phyloP scores from a whole-genome alignment of 2,888 invertebrate species.

The Marasmarcha lunaedactyla region DNA sequence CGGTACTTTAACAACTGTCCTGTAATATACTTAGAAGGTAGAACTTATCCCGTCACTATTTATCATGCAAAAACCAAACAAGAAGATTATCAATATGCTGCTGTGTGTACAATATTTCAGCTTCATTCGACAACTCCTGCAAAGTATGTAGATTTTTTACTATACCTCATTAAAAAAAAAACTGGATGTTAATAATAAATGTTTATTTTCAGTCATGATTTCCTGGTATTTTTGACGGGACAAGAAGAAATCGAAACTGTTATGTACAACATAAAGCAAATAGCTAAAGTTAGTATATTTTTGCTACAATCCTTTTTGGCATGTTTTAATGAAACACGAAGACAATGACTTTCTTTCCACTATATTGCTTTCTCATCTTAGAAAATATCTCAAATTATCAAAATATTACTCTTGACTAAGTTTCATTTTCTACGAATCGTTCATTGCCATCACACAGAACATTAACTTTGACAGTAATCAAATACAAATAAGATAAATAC shows the following conservation, averaged over 20 bases:
- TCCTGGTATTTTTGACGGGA: conserved; percentile 93
- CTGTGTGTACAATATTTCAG: conserved; percentile 89
- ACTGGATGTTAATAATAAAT: conserved; percentile 1
- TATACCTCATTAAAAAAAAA: conserved; percentile 3
- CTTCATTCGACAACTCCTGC: conserved; percentile 85
- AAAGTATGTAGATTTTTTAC: conserved; percentile 68
- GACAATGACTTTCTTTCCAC: too few species aligned
- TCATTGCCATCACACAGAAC: too few species aligned
- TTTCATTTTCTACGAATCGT: too few species aligned
- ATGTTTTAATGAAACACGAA: too few species aligned
- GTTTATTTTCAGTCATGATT: conserved; percentile 79
- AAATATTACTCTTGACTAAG: too few species aligned
- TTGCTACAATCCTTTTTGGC: too few species aligned
- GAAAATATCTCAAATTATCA: too few species aligned
- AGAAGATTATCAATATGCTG: conserved; percentile 87
- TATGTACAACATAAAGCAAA: conserved; percentile 78
- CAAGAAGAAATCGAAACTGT: conserved; percentile 97
- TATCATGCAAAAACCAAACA: conserved; percentile 78
- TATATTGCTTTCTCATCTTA: background rate
- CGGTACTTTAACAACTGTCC: conserved; percentile 89
- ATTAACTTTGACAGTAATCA: too few species aligned
- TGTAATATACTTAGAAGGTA: conserved; percentile 90
- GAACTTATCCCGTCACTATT: conserved; percentile 85
- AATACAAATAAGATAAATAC: too few species aligned
- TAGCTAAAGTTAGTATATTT: conserved; percentile 74